phyloP scores from a whole-genome alignment of 2,113 vertebrate genomes.

The Crocuta crocuta region DNA sequence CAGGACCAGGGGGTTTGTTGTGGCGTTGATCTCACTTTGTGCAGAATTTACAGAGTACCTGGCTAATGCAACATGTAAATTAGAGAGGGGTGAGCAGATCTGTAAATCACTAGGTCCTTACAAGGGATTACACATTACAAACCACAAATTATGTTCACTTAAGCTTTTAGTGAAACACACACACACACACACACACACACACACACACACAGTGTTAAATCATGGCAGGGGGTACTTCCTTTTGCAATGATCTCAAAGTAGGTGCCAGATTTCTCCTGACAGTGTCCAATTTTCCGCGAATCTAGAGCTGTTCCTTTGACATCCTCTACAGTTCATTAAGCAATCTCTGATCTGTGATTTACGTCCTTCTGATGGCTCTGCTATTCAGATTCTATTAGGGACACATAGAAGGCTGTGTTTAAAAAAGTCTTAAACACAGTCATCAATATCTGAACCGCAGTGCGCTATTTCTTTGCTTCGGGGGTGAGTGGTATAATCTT shows the following conservation, averaged over 20 bases:
- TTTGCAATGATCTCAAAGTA: background rate
- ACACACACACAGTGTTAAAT: background rate
- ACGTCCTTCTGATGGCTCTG: too few relatives aligned
- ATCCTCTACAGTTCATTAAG: background rate
- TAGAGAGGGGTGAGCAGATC: fast-evolving
- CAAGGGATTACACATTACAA: background rate
- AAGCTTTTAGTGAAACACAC: background rate
- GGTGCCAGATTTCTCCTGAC: background rate
- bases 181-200: too few relatives aligned
- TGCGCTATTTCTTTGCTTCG: background rate
- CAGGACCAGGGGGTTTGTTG: too few relatives aligned
- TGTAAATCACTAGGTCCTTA: background rate
- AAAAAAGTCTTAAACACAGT: background rate
- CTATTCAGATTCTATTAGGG: background rate
- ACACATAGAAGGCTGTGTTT: background rate
- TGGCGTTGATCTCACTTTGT: fast-evolving
- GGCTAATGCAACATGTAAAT: background rate
- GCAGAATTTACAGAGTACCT: fast-evolving
- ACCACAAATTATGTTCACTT: background rate
- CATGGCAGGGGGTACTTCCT: background rate
- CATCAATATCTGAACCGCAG: background rate
- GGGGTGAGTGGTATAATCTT: fast-evolving
- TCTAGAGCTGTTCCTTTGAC: background rate
- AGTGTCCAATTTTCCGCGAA: background rate
- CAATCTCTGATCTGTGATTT: background rate